A percentile compares a stretch with the other conserved stretches of the same genome.
These are phyloP conservation scores for Ceyx melanurus DNA, from an alignment of 2,113 vertebrate genomes.

Conservation along the genomic window DNA sequence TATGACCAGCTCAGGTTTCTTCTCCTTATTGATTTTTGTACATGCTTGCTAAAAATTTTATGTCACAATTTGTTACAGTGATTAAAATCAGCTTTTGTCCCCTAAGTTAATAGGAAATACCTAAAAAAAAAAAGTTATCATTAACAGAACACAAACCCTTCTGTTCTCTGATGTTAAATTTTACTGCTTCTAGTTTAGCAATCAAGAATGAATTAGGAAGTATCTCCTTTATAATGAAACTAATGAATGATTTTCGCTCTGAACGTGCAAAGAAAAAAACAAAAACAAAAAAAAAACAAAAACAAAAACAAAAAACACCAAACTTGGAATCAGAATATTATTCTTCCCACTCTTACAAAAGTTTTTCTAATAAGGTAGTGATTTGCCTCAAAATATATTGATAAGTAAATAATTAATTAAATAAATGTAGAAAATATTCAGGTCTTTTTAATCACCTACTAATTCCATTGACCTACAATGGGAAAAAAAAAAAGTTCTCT, in stretches of 20 bases:
- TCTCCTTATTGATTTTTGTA: neutral
- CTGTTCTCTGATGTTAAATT: neutral
- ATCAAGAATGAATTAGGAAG: neutral
- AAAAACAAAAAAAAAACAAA: neutral
- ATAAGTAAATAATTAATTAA: neutral
- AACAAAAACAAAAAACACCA: too few species aligned
- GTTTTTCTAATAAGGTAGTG: accelerated
- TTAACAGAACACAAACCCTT: neutral
- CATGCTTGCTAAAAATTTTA: neutral
- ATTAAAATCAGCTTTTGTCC: neutral
- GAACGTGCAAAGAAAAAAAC: accelerated
- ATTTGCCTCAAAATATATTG: neutral
- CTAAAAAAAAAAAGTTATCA: neutral
- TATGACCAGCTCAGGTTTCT: neutral
- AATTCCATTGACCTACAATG: neutral
- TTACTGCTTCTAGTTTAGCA: neutral
- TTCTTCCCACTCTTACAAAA: neutral
- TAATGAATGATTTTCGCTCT: neutral
- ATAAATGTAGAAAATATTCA: neutral
- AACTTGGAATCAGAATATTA: neutral
- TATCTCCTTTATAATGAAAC: neutral
- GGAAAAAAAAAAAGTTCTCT: neutral
- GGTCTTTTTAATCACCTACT: neutral
- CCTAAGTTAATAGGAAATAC: neutral
- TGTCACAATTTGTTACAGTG: neutral